phyloP scores from a whole-genome alignment of 2,797 vertebrate species.

The Anguilla megastoma region DNA sequence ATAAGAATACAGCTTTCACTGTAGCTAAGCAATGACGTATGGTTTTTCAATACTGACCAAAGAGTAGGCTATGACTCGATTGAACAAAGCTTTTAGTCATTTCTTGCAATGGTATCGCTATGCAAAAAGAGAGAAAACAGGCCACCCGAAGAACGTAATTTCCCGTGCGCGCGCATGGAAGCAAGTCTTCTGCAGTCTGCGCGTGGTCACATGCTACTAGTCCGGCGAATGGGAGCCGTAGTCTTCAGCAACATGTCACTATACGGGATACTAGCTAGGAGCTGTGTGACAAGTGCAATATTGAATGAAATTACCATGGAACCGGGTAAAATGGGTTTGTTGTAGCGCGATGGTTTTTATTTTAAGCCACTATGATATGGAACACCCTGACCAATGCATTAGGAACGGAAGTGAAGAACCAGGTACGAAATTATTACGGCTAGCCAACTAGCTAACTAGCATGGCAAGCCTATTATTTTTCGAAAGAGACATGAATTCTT shows the following conservation, averaged over 20 bases:
- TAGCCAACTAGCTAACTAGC: conserved; percentile 30
- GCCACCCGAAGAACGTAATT: not conserved
- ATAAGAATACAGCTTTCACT: not conserved
- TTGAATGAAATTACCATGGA: not conserved
- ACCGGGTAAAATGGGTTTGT: conserved; percentile 2
- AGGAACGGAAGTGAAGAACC: conserved; percentile 23
- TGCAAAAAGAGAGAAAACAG: not conserved
- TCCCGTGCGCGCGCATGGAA: conserved; percentile 5
- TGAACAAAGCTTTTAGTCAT: not conserved
- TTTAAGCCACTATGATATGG: conserved; percentile 28
- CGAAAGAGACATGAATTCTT: not conserved
- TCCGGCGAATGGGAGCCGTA: conserved; percentile 26
- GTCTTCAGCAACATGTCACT: conserved; percentile 53
- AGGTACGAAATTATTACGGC: conserved; percentile 25
- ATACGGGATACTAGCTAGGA: conserved; percentile 41
- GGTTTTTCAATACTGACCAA: not conserved
- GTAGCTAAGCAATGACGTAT: not conserved
- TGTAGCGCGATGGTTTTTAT: conserved; percentile 2
- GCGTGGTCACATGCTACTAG: conserved; percentile 27
- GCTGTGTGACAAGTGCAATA: not conserved
- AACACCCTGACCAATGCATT: conserved; percentile 24
- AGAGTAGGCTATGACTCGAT: not conserved
- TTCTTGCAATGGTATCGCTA: not conserved
- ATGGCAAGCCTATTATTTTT: not conserved
- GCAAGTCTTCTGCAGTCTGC: not conserved